Evolutionary conservation across 2,888 invertebrate species (phyloP), one percentile per base, ranked within the genome.

Genomic region (Eupithecia subfuscata): DNA sequence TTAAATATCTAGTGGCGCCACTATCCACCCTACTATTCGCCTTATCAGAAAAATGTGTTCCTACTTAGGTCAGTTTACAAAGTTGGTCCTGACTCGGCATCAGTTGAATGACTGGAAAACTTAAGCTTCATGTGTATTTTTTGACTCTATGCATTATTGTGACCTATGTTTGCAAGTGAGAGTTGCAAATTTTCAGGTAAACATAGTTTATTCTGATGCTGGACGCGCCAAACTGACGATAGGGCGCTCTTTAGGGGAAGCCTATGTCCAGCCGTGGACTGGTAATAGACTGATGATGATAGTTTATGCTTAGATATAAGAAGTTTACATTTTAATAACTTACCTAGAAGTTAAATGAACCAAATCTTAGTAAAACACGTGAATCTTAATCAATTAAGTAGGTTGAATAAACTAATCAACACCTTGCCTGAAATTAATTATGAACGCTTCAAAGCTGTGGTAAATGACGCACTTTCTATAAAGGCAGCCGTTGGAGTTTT

Each of bases 361-460:
- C 60, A 12, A 60, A 60, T 56, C 63, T 14, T 6, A 63, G 30
- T 30, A 9, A 8, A 63, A 63, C 63, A 63, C 63, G 63, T 63
- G 37, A n/a, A 43, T 14, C 22, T 6, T 25, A 60, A 60, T 60
- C 7, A 25, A 22, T 60, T 60, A 25, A 25, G 60, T 60, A 22
- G 60, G 1, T 43, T 43, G 25, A 40, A 25, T 16, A 60, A 65
- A 70, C 65, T 65, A 74, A 74, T 77, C 65, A 77, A 74, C 37
- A 65, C 4, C 12, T 52, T 65, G 45, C 34, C 64, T 52, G 7
- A 63, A 60, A 74, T 70, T n/a, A 74, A 69, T 74, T 74, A 52
- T 72, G 7, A 18, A 72, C 68, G 69, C 70, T 48, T 70, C 40
- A 45, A 43, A 65, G 11, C 40, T 68, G 9, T 22, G 67, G 43